Percentiles rank a stretch among this genome's conserved stretches.
Conservation (phyloP, 2,113 vertebrate species). For the Eleginops maclovinus region DNA sequence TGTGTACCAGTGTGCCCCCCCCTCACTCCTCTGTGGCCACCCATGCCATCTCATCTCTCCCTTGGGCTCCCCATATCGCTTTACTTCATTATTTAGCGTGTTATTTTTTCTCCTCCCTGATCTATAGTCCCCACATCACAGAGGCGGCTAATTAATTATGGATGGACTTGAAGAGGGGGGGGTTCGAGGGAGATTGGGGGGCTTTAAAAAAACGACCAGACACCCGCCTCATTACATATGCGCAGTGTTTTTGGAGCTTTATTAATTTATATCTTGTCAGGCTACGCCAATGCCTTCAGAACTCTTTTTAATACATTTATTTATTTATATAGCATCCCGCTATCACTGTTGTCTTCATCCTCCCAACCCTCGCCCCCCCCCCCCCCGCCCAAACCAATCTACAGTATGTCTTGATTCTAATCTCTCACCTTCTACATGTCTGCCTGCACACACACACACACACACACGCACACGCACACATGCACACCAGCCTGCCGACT, state of each 20-base stretch:
- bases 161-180: constrained; percentile 55
- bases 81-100: constrained; percentile 82
- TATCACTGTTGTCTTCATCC: constrained; percentile 43
- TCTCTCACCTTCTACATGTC: constrained; percentile 60
- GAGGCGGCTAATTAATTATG: constrained; percentile 81
- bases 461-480: constrained; percentile 8
- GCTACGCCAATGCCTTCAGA: constrained; percentile 65
- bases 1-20: constrained; percentile 57
- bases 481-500: constrained; percentile 30
- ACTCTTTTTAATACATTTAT: constrained; percentile 69
- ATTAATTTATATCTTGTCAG: constrained; percentile 81
- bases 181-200: constrained; percentile 6
- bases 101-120: constrained; percentile 78
- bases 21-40: constrained; percentile 53
- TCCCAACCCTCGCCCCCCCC: constrained; percentile 11
- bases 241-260: constrained; percentile 75
- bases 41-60: constrained; percentile 67
- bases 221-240: constrained; percentile 76
- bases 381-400: constrained; percentile 12
- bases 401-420: constrained; percentile 51
- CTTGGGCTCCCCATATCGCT: constrained; percentile 65
- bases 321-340: constrained; percentile 61
- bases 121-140: constrained; percentile 81
- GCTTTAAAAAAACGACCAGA: constrained; percentile 59
- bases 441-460: constrained; percentile 22